Base-by-base conservation (phyloP, 2,888 invertebrate genomes). In the Choristoneura rosaceana region DNA sequence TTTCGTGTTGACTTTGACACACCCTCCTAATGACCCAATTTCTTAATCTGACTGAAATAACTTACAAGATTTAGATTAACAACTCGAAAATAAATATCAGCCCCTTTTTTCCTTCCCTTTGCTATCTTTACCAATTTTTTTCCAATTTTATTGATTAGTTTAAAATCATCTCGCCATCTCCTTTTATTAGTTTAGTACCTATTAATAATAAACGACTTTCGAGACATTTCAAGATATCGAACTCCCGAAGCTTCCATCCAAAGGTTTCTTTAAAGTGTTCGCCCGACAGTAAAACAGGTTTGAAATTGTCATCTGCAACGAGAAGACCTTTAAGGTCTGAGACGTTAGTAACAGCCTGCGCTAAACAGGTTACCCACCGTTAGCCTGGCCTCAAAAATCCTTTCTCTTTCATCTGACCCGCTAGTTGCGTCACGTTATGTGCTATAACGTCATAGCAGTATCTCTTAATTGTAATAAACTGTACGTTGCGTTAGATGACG, bases 361-460 rank as follows among this genome's bases (percentile, higher is more conserved):
- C 7, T 8, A 15, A 64, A 33, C 64, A 64, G 64, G 50, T 64
- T 64, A 9, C 45, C 10, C 41, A 17, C 64, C 64, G 64, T 50
- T 66, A 71, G 71, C 25, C 25, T 67, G 50, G 69, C 73, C 73
- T 47, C 69, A 59, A 73, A 68, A 69, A 69, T 52, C 82, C 84
- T 83, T 82, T 84, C 83, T 81, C 82, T 82, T 79, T 80, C 71
- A 65, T 75, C 78, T 79, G 82, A 78, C 80, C 80, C 75, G 78
- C 76, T 78, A 15, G 34, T 78, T 78, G 75, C 82, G 71, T 76
- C 76, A 77, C 74, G 60, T 52, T 47, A 58, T 61, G 59, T 69
- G 43, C 62, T 67, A 58, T 62, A 67, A 68, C 68, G 55, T 66
- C 63, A 64, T 63, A 73, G 33, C 55, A 43, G 69, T 69, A 73